phyloP scores from a whole-genome alignment of 2,797 vertebrate genomes.

The Sparidentex hasta region DNA sequence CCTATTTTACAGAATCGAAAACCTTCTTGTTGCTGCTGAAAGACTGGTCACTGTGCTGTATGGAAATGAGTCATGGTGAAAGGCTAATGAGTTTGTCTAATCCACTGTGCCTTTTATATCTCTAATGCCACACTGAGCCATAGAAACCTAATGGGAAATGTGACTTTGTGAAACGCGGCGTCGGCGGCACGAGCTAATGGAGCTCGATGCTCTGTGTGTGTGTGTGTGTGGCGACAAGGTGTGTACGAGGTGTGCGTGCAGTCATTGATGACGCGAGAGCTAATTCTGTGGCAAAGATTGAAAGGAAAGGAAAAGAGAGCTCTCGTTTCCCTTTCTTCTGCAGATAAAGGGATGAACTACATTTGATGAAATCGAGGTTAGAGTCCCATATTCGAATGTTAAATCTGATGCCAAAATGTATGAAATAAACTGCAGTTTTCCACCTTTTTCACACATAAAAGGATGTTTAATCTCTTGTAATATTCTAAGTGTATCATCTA shows the following conservation, averaged over 20 bases:
- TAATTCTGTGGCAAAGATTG: conserved; percentile 3
- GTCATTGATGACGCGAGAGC: background rate
- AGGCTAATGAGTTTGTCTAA: conserved; percentile 53
- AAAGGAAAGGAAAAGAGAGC: too few species aligned
- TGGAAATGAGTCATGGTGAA: conserved; percentile 47
- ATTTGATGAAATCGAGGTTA: background rate
- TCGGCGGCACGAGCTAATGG: conserved; percentile 20
- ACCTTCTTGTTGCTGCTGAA: background rate
- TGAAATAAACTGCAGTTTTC: background rate
- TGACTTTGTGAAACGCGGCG: conserved; percentile 37
- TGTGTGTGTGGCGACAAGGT: background rate
- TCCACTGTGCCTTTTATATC: conserved; percentile 47
- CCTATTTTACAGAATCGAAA: too few species aligned
- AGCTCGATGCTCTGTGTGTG: background rate
- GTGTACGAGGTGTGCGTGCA: background rate
- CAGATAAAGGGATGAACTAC: background rate
- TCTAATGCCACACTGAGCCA: conserved; percentile 25
- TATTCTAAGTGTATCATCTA: background rate
- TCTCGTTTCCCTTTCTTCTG: background rate
- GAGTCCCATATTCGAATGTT: background rate
- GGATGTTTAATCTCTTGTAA: background rate
- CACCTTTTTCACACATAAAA: background rate
- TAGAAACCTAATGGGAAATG: conserved; percentile 31
- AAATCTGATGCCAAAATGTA: background rate
- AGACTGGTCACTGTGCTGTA: conserved; percentile 6